Base-by-base conservation (phyloP, 2,113 vertebrate species). In the Scalopus aquaticus region DNA sequence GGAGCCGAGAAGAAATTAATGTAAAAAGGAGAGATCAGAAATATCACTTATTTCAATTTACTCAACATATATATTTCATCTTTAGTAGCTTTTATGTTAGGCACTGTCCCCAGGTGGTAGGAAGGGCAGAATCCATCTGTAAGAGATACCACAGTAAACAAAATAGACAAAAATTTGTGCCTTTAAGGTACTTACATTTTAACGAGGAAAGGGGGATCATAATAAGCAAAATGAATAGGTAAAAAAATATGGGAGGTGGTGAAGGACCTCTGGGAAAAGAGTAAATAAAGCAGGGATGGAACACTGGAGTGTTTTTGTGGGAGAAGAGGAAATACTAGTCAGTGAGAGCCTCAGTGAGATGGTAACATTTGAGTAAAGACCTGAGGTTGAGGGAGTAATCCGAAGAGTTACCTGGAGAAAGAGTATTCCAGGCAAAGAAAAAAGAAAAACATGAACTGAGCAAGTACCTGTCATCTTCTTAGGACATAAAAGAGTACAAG, bases 1-100 rank as follows among this genome's bases (percentile, higher is more conserved):
- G 49, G 10, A 67, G 42, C 8, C 42, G 91, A 86, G 5, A 94
- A 88, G 54, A 91, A 81, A 78, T 42, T 93, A 93, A 88, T 84
- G 35, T 24, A 51, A 81, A 96, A 54, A 62, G 6, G 42, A 62
- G 46, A 93, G 4, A 76, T 6, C 20, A 85, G n/a, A 80, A 87
- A 72, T 44, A 88, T 19, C 20, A 69, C 28, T 51, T 44, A 24
- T 84, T 20, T 49, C 60, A 51, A 87, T 90, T 79, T 90, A 88
- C 37, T 89, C 15, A 89, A 78, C n/a, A 17, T 82, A 82, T 37
- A n/a, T 87, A 17, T 79, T 79, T 89, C 77, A 15, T 95, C 8
- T 72, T 88, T 49, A 80, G 64, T 67, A 94, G 64, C 26, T 58
- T 79, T 77, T 70, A 88, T 46, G 11, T 24, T 20, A 42, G 6